Base-by-base conservation (phyloP, 2,888 invertebrate genomes). In the Lydus trimaculatus region DNA sequence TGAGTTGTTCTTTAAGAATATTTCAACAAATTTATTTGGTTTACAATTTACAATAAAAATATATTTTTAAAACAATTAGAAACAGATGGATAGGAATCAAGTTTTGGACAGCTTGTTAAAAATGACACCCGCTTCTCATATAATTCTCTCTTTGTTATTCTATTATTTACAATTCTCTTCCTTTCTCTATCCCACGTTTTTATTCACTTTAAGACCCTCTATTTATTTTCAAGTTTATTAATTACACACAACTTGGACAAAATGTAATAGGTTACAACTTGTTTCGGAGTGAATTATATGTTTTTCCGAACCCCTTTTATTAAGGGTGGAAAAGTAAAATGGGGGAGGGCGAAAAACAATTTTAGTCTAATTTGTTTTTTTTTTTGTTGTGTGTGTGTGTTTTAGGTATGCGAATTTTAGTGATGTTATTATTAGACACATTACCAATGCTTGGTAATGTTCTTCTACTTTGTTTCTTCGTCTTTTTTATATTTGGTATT, bases 401-500 rank as follows among this genome's bases (percentile, higher is more conserved):
- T 86, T 65, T 89, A 98, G 98, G 98, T 89, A 98, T 99, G 98
- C 90, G 98, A 77, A 99, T 99, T 80, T 88, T 98, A 84, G 99
- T 99, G 79, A 99, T 99, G 97, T 89, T 99, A 69, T 90, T 99
- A 63, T 89, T 99, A 82, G 99, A 99, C 87, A 99, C 99, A 7
- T 89, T 99, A 76, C 99, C 99, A 15, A 99, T 99, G 99, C 88
- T 99, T 81, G 99, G 99, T 75, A 99, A 99, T 87, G 99, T 99
- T 63, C 88, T 99, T 76, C 89, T 99, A 76, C 89, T 99, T 74
- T 99, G 99, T 87, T 99, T 99, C 90, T 99, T 99, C 89, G 99
- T 99, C 70, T 99, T 99, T 91, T 99, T 99, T 90, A 99, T 99
- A 85, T 99, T 99, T 84, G 99, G 99, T 76, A 99, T 99, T 83